phyloP scores from a whole-genome alignment of 2,113 vertebrate species.

The Hemichromis elongatus region DNA sequence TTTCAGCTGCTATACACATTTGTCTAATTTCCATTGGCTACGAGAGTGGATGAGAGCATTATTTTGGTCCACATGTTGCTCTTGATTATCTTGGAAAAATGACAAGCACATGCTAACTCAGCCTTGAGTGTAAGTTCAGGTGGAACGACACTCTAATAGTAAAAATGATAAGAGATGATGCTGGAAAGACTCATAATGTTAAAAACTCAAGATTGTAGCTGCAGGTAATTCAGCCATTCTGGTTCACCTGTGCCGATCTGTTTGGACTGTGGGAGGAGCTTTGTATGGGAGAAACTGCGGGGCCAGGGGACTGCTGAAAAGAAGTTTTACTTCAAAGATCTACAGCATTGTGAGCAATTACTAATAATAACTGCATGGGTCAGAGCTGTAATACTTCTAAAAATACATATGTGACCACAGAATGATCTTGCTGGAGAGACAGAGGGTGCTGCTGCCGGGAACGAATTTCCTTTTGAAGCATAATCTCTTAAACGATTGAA shows the following conservation, averaged over 20 bases:
- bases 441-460: conserved; percentile 13
- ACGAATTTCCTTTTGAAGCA: conserved; percentile 17
- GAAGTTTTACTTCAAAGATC: not conserved
- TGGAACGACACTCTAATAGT: not conserved
- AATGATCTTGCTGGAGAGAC: not conserved
- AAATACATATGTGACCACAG: conserved; percentile 3
- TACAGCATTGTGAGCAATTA: not conserved
- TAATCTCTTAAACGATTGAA: conserved; percentile 12
- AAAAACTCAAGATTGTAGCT: not conserved
- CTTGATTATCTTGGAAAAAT: not conserved
- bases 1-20: not conserved
- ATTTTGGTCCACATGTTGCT: not conserved
- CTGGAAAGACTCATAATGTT: not conserved
- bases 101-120: not conserved
- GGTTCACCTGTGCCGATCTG: not conserved
- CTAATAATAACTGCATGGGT: not conserved
- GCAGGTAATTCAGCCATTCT: not conserved
- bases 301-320: not conserved
- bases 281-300: not conserved
- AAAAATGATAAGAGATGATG: not conserved
- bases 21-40: not conserved
- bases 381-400: not conserved
- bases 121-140: not conserved
- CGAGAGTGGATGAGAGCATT: not conserved
- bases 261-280: not conserved